These are phyloP conservation scores for Muscidifurax raptorellus DNA, from an alignment of 1,140 invertebrate species.

Conservation along the genomic window DNA sequence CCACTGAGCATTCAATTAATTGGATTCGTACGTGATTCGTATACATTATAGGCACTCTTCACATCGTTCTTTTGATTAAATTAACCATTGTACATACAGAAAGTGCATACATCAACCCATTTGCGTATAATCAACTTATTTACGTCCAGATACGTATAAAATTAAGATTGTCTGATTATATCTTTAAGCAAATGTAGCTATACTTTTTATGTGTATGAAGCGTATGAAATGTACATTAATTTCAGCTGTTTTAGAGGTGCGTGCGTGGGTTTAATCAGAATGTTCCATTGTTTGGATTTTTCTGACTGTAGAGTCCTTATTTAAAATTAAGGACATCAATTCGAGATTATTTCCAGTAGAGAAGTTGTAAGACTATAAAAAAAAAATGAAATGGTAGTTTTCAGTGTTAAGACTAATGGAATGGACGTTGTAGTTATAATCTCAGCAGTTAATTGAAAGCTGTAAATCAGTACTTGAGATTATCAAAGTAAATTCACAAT, in stretches of 20 bases:
- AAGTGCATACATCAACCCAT: conserved; percentile 45
- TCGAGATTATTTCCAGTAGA: conserved; percentile 21
- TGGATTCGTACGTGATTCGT: conserved; percentile 30
- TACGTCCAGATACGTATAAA: conserved; percentile 47
- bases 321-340: background rate
- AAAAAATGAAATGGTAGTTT: background rate
- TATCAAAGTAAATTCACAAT: no score
- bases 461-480: background rate
- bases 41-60: conserved; percentile 42
- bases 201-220: conserved; percentile 40
- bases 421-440: background rate
- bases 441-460: background rate
- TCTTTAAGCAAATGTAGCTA: conserved; percentile 38
- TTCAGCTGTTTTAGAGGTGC: conserved; percentile 25
- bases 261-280: conserved; percentile 42
- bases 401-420: background rate
- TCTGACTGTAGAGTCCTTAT: conserved; percentile 1
- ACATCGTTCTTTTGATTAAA: conserved; percentile 40
- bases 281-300: conserved; percentile 45
- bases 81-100: conserved; percentile 44
- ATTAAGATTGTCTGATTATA: conserved; percentile 45
- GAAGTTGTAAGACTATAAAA: background rate
- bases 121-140: conserved; percentile 48
- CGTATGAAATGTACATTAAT: conserved; percentile 33
- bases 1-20: conserved; percentile 48